Percentiles rank a stretch among this genome's conserved stretches.
Evolutionary conservation across 1,140 invertebrate genomes (phyloP).

Genomic region (Nilaparvata lugens): DNA sequence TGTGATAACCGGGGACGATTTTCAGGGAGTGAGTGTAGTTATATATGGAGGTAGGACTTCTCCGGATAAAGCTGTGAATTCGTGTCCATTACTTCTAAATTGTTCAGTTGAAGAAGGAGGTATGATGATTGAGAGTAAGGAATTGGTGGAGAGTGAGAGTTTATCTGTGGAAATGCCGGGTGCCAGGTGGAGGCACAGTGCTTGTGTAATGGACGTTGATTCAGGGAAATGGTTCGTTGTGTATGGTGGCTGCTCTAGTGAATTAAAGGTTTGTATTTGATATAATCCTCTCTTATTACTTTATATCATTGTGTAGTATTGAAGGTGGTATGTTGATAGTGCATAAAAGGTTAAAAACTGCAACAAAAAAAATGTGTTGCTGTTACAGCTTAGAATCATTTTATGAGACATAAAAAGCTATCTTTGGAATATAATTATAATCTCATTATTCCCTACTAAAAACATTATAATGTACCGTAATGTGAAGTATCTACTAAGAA

Average conservation of each 20-base stretch:
- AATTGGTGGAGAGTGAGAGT: neutral
- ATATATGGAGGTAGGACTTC: conserved; percentile 21
- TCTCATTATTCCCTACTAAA: no score
- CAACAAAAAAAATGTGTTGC: neutral
- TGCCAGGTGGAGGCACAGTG: conserved; percentile 16
- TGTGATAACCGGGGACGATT: neutral
- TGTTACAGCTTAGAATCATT: neutral
- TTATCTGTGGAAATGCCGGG: neutral
- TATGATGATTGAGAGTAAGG: neutral
- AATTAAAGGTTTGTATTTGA: conserved; percentile 16
- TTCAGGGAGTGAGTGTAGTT: neutral
- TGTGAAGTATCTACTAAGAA: no score
- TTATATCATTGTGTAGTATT: no score
- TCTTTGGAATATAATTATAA: neutral
- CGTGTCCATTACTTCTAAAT: neutral
- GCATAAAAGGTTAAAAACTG: neutral
- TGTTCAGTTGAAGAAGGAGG: neutral
- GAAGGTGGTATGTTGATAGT: no score
- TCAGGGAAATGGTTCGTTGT: conserved; percentile 20
- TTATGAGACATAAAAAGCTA: neutral
- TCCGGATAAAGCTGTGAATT: conserved; percentile 7
- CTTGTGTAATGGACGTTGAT: neutral
- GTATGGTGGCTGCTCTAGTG: conserved; percentile 31
- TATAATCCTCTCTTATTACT: neutral
- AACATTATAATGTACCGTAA: no score